These are phyloP conservation scores for Rhamphomyia laevipes DNA, from an alignment of 2,888 invertebrate genomes.

Conservation along the genomic window DNA sequence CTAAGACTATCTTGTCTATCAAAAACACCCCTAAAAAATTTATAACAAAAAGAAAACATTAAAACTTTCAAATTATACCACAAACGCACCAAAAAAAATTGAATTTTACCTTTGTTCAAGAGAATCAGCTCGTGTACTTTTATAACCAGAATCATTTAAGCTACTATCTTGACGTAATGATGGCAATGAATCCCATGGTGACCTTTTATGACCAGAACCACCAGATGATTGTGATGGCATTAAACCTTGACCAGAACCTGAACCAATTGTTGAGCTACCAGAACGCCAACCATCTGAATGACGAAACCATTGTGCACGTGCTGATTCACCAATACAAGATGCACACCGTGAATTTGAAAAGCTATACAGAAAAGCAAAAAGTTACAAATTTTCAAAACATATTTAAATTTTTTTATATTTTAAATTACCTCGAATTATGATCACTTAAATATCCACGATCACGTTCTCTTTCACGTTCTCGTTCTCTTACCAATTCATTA, in stretches of 20 bases:
- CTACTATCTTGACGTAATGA: constrained; percentile 75
- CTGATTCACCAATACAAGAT: constrained; percentile 81
- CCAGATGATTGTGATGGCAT: constrained; percentile 38
- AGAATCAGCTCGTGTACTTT: constrained; percentile 74
- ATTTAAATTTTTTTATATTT: not conserved
- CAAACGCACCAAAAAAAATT: not conserved
- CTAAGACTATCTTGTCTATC: constrained; percentile 82
- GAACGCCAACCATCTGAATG: constrained; percentile 83
- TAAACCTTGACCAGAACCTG: constrained; percentile 42
- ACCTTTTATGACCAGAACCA: constrained; percentile 52
- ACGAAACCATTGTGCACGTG: constrained; percentile 79
- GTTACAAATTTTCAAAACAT: not conserved
- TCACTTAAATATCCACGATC: constrained; percentile 68
- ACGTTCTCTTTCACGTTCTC: constrained; percentile 58
- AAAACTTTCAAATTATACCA: not conserved
- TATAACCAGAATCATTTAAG: constrained; percentile 77
- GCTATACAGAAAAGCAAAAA: constrained; percentile 25
- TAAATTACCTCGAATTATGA: constrained; percentile 55
- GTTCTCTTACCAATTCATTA: constrained; percentile 66
- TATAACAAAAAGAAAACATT: constrained; percentile 21
- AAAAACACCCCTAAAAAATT: constrained; percentile 57
- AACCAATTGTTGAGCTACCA: constrained; percentile 57
- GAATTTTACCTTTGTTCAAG: constrained; percentile 65
- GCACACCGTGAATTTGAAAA: constrained; percentile 61
- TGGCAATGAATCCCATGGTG: constrained; percentile 80